Evolutionary conservation across 2,797 vertebrate genomes (phyloP).

Genomic region (Enteromius thamalakanensis): DNA sequence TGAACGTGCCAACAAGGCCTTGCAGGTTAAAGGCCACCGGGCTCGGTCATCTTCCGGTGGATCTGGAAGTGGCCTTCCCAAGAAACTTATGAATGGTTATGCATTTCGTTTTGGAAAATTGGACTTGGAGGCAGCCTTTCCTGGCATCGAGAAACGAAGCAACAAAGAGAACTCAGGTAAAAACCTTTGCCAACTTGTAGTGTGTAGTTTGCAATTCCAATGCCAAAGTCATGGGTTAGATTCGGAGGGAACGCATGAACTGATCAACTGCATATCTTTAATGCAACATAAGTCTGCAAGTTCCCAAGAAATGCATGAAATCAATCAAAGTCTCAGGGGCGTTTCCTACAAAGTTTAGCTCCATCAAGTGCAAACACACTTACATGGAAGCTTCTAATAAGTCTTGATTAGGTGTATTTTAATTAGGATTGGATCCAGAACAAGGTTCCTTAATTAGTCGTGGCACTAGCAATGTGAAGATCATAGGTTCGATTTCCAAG

Average conservation of each 20-base stretch:
- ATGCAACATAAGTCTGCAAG: neutral
- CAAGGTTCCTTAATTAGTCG: neutral
- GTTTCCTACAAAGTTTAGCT: neutral
- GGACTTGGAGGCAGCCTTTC: slow-evolving; percentile 72
- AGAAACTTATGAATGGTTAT: slow-evolving; percentile 80
- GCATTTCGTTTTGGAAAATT: slow-evolving; percentile 74
- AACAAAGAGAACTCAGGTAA: slow-evolving; percentile 80
- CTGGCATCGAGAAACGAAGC: slow-evolving; percentile 68
- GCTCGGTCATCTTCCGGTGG: slow-evolving; percentile 75
- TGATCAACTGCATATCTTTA: neutral
- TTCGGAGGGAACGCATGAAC: neutral
- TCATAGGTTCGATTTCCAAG: neutral
- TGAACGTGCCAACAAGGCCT: slow-evolving; percentile 77
- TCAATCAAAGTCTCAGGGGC: no score
- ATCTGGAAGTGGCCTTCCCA: slow-evolving; percentile 69
- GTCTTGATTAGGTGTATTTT: neutral
- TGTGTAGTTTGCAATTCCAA: neutral
- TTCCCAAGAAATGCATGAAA: no score
- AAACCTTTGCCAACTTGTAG: slow-evolving; percentile 5
- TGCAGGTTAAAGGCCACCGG: slow-evolving; percentile 75
- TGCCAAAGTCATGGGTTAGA: neutral
- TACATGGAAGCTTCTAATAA: neutral
- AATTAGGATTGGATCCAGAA: neutral
- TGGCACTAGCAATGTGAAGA: neutral
- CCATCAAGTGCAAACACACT: neutral